These are phyloP conservation scores for Drosophila arizonae DNA, from an alignment of 1,140 invertebrate species.

Conservation along the genomic window DNA sequence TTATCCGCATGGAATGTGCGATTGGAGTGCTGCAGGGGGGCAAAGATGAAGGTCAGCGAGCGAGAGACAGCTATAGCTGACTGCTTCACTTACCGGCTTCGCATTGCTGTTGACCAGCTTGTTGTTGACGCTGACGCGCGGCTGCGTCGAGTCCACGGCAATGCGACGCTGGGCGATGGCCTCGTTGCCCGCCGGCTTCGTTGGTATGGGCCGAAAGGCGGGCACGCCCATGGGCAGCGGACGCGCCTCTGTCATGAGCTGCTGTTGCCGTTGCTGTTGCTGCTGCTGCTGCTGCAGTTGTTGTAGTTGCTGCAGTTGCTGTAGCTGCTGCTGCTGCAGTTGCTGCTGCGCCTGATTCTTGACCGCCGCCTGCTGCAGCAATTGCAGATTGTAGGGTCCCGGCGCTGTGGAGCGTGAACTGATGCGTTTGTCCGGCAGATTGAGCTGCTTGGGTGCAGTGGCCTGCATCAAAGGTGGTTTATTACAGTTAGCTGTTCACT, in stretches of 20 bases:
- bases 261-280: not conserved
- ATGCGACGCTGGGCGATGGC: slow-evolving; percentile 61
- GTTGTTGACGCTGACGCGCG: slow-evolving; percentile 74
- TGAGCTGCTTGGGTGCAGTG: slow-evolving; percentile 31
- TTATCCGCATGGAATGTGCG: slow-evolving; percentile 78
- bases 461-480: not conserved
- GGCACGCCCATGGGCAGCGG: slow-evolving; percentile 86
- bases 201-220: slow-evolving; percentile 89
- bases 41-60: not conserved
- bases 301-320: slow-evolving; percentile 15
- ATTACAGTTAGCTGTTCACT: not conserved
- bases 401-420: slow-evolving; percentile 66
- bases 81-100: slow-evolving; percentile 44
- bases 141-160: slow-evolving; percentile 71
- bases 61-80: not conserved
- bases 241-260: slow-evolving; percentile 83
- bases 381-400: slow-evolving; percentile 55
- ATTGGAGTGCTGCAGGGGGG: slow-evolving; percentile 58
- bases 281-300: slow-evolving; percentile 49
- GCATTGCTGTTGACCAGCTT: slow-evolving; percentile 57
- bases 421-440: slow-evolving; percentile 67
- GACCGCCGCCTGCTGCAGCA: slow-evolving; percentile 49
- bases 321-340: not conserved
- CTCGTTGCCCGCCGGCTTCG: slow-evolving; percentile 80
- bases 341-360: slow-evolving; percentile 35